phyloP scores from a whole-genome alignment of 2,888 invertebrate genomes.

The Norana najaformis region DNA sequence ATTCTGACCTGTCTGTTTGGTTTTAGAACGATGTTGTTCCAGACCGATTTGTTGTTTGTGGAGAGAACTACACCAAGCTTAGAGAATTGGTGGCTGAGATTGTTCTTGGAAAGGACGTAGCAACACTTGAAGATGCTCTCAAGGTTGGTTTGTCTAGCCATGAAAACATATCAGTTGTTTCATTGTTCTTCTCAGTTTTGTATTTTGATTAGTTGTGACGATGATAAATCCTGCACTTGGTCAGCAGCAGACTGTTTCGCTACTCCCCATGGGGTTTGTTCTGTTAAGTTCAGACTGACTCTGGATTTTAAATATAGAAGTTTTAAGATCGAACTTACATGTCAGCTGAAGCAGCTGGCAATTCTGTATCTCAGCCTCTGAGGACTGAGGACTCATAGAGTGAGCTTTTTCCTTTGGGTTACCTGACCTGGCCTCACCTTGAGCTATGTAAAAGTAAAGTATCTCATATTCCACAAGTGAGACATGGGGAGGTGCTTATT shows the following conservation, averaged over 20 bases:
- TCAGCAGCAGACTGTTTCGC: not conserved
- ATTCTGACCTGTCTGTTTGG: not conserved
- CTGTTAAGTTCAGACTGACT: not conserved
- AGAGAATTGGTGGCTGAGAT: conserved; percentile 48
- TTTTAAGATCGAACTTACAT: not conserved
- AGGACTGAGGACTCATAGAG: not conserved
- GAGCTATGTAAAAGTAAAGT: no score
- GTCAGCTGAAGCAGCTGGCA: not conserved
- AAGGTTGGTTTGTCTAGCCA: conserved; percentile 41
- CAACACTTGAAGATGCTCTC: conserved; percentile 40
- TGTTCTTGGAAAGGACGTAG: conserved; percentile 44
- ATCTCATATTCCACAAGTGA: no score
- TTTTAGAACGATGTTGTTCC: conserved; percentile 45
- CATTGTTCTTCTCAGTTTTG: not conserved
- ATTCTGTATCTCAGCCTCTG: not conserved
- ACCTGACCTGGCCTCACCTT: not conserved
- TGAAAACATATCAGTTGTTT: not conserved
- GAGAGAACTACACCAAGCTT: conserved; percentile 46
- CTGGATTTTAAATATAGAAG: not conserved
- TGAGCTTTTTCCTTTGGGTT: not conserved
- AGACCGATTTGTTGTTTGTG: conserved; percentile 50
- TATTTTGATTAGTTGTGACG: not conserved
- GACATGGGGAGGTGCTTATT: no score
- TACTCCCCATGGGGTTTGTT: not conserved
- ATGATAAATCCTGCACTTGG: not conserved